Evolutionary conservation across 2,888 invertebrate genomes (phyloP), one percentile per base, ranked within the genome.

Genomic region (Julus scanicus): DNA sequence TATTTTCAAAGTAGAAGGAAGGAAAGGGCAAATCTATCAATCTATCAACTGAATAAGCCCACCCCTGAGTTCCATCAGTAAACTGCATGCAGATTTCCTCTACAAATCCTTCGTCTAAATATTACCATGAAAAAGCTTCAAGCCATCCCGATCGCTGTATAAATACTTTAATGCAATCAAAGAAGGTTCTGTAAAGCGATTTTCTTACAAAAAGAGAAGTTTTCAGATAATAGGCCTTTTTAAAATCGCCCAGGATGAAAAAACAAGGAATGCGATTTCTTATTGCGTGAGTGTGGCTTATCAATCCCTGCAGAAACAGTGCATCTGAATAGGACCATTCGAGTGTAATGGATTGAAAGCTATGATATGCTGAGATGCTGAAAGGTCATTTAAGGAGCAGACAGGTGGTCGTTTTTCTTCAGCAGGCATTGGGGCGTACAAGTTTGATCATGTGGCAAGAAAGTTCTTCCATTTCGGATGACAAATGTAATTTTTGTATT

Each of bases 381-480:
- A 37, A 11, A 80, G 80, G 80, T 80, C 37, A 37, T 37, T 80
- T 37, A 37, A 8, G 37, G 37, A 37, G 2, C 44, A 11, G 9
- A 20, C 80, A 37, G 13, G 15, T 37, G 20, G 80, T 2, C 71
- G n/a, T 37, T 37, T 37, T 80, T 37, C 80, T 20, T 37, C 37
- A 13, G 80, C 37, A 80, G 13, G 37, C 37, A 80, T 80, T 80
- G 80, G 37, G 37, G 37, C 80, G 80, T 80, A 29, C 13, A 80
- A 29, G 2, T 37, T 80, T 37, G 80, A 80, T 80, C 80, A 80
- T 9, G 80, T 80, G 80, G 80, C 37, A 80, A 80, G 5, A 80
- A 80, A 71, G 20, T 71, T 37, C 80, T 80, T 80, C 80, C 80
- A 80, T 80, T 80, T 80, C 37, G 20, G 29, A 13, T 80, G 80